A percentile compares a stretch with the other conserved stretches of the same genome.
Evolutionary conservation across 2,113 vertebrate species (phyloP).

Genomic region (Acanthisitta chloris): DNA sequence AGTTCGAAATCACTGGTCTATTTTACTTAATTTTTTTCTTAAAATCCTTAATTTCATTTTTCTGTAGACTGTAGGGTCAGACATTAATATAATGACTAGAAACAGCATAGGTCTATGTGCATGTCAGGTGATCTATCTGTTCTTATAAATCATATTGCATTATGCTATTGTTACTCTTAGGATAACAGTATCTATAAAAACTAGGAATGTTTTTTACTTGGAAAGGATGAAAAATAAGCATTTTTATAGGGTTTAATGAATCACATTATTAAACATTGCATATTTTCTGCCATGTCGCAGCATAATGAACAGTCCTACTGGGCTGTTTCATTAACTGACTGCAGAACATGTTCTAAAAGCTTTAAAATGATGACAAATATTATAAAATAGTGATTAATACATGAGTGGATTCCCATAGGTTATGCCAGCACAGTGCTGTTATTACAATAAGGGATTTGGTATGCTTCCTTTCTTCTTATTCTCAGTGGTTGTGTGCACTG

Average conservation of each 20-base stretch:
- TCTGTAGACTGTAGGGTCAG: neutral
- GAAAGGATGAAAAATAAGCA: neutral
- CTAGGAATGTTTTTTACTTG: neutral
- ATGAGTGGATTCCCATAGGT: neutral
- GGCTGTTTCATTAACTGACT: neutral
- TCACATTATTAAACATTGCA: neutral
- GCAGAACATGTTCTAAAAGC: neutral
- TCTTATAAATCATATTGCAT: neutral
- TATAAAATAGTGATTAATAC: neutral
- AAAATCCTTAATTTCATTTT: neutral
- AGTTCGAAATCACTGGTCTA: neutral
- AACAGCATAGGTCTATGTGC: neutral
- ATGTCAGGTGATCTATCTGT: neutral
- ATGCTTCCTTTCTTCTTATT: neutral
- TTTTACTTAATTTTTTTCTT: neutral
- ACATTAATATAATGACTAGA: neutral
- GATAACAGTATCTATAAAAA: neutral
- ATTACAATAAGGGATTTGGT: neutral
- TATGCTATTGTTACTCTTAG: neutral
- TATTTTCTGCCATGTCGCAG: neutral
- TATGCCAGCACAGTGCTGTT: neutral
- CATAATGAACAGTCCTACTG: neutral
- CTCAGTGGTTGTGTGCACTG: neutral
- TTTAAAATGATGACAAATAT: neutral
- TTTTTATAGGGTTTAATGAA: neutral